Evolutionary conservation across 1,140 invertebrate species (phyloP), one percentile per base, ranked within the genome.

Genomic region (Lethrus apterus): DNA sequence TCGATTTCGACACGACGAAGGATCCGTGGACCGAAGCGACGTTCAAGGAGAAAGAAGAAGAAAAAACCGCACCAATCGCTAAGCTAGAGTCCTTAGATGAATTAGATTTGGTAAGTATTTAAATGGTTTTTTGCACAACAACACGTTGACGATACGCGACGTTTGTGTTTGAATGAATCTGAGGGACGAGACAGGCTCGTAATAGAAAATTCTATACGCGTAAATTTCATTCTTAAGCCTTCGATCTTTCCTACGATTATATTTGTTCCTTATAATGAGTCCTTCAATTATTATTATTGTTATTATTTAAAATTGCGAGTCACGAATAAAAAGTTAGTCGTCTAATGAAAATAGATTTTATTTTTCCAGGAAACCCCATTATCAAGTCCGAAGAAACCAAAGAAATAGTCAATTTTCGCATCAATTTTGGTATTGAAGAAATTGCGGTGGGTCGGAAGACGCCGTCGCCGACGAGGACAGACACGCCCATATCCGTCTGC

Each of bases 81-180:
- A 76, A 76, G 56, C 65, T 80, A 48, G 79, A 81, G 54, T 80
- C 78, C 11, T 63, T 81, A 36, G 79, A 81, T 52, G 79, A 81
- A 62, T 68, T 80, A 45, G 78, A 80, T 61, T 70, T 68, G 59
- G 66, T 67, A 60, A 56, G 46, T 44, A 38, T 20, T 4, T n/a
- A n/a, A n/a, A n/a, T n/a, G n/a, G n/a, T n/a, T n/a, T n/a, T 48
- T 29, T 31, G 9, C 30, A 13, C n/a, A 48, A 10, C 21, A 21
- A 10, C 9, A 9, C 7, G 19, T 51, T 24, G 2, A n/a, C 13
- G n/a, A n/a, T n/a, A n/a, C n/a, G n/a, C n/a, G n/a, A n/a, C n/a
- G n/a, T n/a, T n/a, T n/a, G n/a, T n/a, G n/a, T n/a, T n/a, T 34
- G 13, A 35, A 11, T 36, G 44, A 4, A 23, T 5, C 15, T 18